Evolutionary conservation across 2,113 vertebrate species (phyloP), one percentile per base, ranked within the genome.

Genomic region (Dascyllus trimaculatus): DNA sequence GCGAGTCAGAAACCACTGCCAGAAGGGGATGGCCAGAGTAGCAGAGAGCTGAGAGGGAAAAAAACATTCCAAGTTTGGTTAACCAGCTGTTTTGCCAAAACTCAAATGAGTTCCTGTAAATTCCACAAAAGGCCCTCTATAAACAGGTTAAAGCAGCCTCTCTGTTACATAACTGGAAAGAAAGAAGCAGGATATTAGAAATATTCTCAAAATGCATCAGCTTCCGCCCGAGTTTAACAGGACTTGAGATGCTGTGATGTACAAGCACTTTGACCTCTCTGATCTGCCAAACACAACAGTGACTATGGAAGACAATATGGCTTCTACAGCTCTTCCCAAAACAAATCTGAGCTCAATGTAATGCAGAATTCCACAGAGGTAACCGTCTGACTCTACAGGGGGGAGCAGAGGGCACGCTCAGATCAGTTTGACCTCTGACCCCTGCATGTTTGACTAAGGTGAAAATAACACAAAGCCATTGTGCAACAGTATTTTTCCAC

Each of bases 1-100:
- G 22, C 90, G 96, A 4, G 94, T 97, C 19, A 99, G 95, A 78
- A 99, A 99, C 96, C 97, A 99, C 84, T 99, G 98, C 98, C 98
- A 99, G 89, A 99, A 71, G 1, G 98, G 98, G 60, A 99, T 97
- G 77, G 96, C 94, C 85, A 99, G 46, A 0, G 96, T 97, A 62
- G 97, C 98, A 0, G 97, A 98, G 64, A 99, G 93, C 98, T 99
- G 87, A 22, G 63, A 56, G 29, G 3, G 29, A 5, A 0, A 13
- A 46, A 14, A 24, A 49, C 29, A 84, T 74, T 52, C 0, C 52
- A 11, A 56, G 45, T 69, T 14, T 35, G 54, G 79, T 87, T 32
- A 75, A 38, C n/a, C 62, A 75, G 61, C 29, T 9, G 35, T 79
- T 85, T 78, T 19, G 0, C 21, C 29, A 35, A 40, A 68, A 69